A percentile compares a stretch with the other conserved stretches of the same genome.
Evolutionary conservation across 1,140 invertebrate species (phyloP).

Genomic region (Leptinotarsa defecta): DNA sequence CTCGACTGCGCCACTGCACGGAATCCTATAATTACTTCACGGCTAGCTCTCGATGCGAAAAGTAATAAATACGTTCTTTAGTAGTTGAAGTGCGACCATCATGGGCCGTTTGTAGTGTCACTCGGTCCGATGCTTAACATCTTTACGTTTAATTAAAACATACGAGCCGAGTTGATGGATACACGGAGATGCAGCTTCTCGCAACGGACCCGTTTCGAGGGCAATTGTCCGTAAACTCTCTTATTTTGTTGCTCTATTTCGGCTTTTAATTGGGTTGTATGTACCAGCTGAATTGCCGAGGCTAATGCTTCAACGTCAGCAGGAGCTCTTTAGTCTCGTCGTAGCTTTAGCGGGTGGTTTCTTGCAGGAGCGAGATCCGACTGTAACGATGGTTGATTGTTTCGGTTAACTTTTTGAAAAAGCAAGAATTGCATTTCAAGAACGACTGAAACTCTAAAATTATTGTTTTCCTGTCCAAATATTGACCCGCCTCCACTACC

Average conservation of each 20-base stretch:
- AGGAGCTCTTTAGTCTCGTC: not conserved
- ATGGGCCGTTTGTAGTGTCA: slow-evolving; percentile 50
- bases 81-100: slow-evolving; percentile 52
- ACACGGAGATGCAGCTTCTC: slow-evolving; percentile 26
- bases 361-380: too few species aligned
- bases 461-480: too few species aligned
- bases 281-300: not conserved
- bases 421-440: too few species aligned
- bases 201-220: slow-evolving; percentile 7
- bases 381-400: too few species aligned
- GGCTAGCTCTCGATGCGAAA: slow-evolving; percentile 4
- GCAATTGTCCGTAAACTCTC: slow-evolving; percentile 22
- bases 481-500: too few species aligned
- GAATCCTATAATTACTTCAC: slow-evolving; percentile 3
- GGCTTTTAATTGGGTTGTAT: slow-evolving; percentile 15
- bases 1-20: not conserved
- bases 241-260: slow-evolving; percentile 16
- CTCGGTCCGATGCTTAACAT: slow-evolving; percentile 46
- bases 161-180: slow-evolving; percentile 45
- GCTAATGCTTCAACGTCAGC: slow-evolving; percentile 5
- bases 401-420: too few species aligned
- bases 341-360: not conserved
- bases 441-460: too few species aligned
- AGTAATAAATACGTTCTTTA: slow-evolving; percentile 50
- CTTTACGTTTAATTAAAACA: slow-evolving; percentile 49